Conservation (phyloP, 2,888 invertebrate genomes). For the Troglohyphantes excavatus region DNA sequence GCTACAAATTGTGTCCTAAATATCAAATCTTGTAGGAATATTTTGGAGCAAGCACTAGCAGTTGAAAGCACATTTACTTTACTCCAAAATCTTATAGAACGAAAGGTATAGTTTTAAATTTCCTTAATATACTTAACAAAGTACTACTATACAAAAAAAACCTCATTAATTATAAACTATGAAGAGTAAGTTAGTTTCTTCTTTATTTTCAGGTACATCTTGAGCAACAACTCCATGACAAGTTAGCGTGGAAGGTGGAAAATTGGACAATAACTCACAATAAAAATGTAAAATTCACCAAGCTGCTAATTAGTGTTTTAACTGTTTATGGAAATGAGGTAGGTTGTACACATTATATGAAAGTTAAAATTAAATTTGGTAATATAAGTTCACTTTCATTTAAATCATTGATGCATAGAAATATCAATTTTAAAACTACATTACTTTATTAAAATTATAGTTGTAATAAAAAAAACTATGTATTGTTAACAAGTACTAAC, state of each 20-base stretch:
- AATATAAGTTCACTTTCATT: no score
- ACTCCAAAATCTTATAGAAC: slow-evolving; percentile 51
- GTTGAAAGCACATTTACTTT: slow-evolving; percentile 48
- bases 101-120: slow-evolving; percentile 57
- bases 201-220: slow-evolving; percentile 30
- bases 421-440: no score
- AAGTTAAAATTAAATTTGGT: no score
- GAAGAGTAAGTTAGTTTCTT: not conserved
- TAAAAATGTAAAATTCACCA: slow-evolving; percentile 59
- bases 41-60: slow-evolving; percentile 34
- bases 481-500: no score
- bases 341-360: slow-evolving; percentile 12
- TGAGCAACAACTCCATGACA: slow-evolving; percentile 18
- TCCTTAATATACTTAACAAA: not conserved
- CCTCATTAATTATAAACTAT: no score
- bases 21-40: no score
- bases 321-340: slow-evolving; percentile 61
- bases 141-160: not conserved
- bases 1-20: no score
- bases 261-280: slow-evolving; percentile 21
- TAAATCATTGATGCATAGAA: no score
- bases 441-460: no score
- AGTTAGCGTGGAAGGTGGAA: slow-evolving; percentile 22
- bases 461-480: not conserved
- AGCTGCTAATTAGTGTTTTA: slow-evolving; percentile 52